Percentiles rank a stretch among this genome's conserved stretches.
Conservation (phyloP, 2,113 vertebrate species). For the Leptodactylus fuscus region DNA sequence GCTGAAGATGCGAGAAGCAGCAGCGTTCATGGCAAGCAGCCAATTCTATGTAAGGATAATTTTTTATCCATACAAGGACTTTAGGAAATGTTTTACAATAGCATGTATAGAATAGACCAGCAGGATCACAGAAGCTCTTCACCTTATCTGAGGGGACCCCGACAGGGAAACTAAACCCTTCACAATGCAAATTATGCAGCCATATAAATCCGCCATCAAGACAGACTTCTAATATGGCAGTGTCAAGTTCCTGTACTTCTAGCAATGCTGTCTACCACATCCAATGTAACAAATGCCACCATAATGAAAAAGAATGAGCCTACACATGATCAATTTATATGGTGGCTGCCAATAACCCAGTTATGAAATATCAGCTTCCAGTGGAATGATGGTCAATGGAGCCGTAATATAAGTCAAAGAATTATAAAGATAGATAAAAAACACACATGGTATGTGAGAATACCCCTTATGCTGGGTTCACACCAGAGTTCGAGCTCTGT, state of each 20-base stretch:
- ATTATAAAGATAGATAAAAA: too few species aligned
- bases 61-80: constrained; percentile 53
- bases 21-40: constrained; percentile 38
- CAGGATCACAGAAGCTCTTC: background rate
- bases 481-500: too few species aligned
- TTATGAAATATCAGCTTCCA: too few species aligned
- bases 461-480: too few species aligned
- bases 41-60: constrained; percentile 25
- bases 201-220: background rate
- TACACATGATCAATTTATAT: too few species aligned
- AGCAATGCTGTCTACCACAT: too few species aligned
- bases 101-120: background rate
- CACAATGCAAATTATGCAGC: background rate
- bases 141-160: background rate
- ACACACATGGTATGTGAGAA: too few species aligned
- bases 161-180: background rate
- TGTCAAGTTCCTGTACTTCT: background rate
- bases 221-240: background rate
- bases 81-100: constrained; percentile 2
- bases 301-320: too few species aligned
- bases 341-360: too few species aligned
- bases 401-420: too few species aligned
- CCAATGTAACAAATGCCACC: too few species aligned
- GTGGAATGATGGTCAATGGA: too few species aligned
- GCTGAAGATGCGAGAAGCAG: constrained; percentile 2